Evolutionary conservation across 2,113 vertebrate genomes (phyloP).

Genomic region (Halichoerus grypus): DNA sequence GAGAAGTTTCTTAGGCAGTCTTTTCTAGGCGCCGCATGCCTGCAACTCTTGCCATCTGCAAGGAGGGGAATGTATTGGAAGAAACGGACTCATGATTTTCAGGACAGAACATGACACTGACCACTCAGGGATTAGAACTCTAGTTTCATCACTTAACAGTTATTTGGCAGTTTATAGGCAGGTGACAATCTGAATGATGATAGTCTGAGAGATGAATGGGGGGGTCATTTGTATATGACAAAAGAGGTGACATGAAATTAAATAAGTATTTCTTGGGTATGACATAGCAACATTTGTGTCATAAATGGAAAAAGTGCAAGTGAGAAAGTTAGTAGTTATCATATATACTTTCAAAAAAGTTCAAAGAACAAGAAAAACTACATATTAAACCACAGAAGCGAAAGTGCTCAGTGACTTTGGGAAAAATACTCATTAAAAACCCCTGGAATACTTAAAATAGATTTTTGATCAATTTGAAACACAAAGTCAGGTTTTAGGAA

Average conservation of each 20-base stretch:
- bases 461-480: constrained; percentile 51
- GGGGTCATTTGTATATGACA: not conserved
- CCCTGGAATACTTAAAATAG: constrained; percentile 25
- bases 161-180: constrained; percentile 52
- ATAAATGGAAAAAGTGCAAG: constrained; percentile 16
- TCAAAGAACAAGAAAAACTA: constrained; percentile 39
- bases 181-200: constrained; percentile 54
- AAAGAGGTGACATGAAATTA: constrained; percentile 32
- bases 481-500: constrained; percentile 72
- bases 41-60: constrained; percentile 33
- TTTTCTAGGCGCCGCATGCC: constrained; percentile 41
- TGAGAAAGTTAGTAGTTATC: constrained; percentile 39
- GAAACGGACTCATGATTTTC: constrained; percentile 20
- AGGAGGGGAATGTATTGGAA: constrained; percentile 11
- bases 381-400: constrained; percentile 22
- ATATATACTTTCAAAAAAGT: constrained; percentile 43
- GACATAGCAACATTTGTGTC: not conserved
- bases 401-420: constrained; percentile 38
- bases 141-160: constrained; percentile 40
- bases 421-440: constrained; percentile 47
- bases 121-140: constrained; percentile 63
- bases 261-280: constrained; percentile 23
- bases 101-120: constrained; percentile 37
- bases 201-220: constrained; percentile 46
- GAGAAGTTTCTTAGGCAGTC: constrained; percentile 48